These are phyloP conservation scores for Acestrorhynchus altus DNA, from an alignment of 2,797 vertebrate genomes.

Conservation along the genomic window DNA sequence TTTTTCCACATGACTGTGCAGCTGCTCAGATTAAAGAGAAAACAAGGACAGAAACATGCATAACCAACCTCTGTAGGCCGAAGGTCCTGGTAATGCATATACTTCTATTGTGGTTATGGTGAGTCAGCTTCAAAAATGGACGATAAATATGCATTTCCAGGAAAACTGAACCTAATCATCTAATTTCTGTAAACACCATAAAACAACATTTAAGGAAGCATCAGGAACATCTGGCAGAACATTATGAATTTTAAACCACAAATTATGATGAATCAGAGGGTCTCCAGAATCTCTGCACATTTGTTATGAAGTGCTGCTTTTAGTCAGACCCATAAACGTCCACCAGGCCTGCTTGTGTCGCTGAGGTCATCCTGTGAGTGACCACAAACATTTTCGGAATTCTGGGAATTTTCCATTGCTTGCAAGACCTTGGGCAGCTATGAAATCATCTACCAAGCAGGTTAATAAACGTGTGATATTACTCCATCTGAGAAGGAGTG, in stretches of 20 bases:
- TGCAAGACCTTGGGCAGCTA: slow-evolving; percentile 73
- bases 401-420: slow-evolving; percentile 61
- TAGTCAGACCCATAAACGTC: slow-evolving; percentile 29
- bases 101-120: not conserved
- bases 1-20: too few species aligned
- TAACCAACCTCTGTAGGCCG: not conserved
- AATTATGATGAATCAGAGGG: slow-evolving; percentile 46
- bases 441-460: slow-evolving; percentile 80
- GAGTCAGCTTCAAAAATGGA: slow-evolving; percentile 11
- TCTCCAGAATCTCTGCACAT: slow-evolving; percentile 9
- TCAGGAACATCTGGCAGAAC: slow-evolving; percentile 43
- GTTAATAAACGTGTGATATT: slow-evolving; percentile 72
- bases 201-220: slow-evolving; percentile 21
- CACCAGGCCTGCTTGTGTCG: not conserved
- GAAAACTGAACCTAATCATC: slow-evolving; percentile 42
- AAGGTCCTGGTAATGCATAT: not conserved
- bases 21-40: too few species aligned
- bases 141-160: slow-evolving; percentile 47
- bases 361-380: slow-evolving; percentile 68
- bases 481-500: slow-evolving; percentile 8
- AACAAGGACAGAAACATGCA: not conserved
- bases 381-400: slow-evolving; percentile 70
- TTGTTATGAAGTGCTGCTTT: slow-evolving; percentile 36
- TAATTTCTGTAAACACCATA: slow-evolving; percentile 48
- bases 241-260: slow-evolving; percentile 23